These are phyloP conservation scores for Crocodylus rhombifer DNA, from an alignment of 2,797 vertebrate species.

Conservation along the genomic window DNA sequence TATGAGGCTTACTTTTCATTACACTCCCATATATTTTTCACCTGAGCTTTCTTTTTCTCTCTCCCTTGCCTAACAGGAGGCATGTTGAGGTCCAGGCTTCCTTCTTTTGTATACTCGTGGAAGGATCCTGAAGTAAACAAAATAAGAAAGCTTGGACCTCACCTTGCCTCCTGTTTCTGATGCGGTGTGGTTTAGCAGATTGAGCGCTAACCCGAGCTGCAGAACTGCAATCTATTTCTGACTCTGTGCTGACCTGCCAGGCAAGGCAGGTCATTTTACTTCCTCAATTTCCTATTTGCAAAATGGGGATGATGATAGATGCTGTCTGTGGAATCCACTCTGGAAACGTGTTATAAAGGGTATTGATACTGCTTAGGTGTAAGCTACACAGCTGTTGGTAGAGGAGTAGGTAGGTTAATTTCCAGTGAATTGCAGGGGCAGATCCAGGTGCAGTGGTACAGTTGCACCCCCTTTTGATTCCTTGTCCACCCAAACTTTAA, in stretches of 20 bases:
- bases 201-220: too few relatives aligned
- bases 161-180: background rate
- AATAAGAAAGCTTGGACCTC: background rate
- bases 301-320: background rate
- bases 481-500: too few relatives aligned
- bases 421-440: too few relatives aligned
- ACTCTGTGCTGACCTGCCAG: background rate
- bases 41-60: background rate
- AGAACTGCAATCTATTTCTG: background rate
- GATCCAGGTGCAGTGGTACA: too few relatives aligned
- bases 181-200: too few relatives aligned
- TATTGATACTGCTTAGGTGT: background rate
- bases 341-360: background rate
- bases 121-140: background rate
- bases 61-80: background rate
- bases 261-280: background rate
- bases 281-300: background rate
- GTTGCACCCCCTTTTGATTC: too few relatives aligned
- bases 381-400: background rate
- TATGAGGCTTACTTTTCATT: background rate
- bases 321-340: background rate
- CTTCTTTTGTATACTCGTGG: too few relatives aligned
- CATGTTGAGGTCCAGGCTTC: too few relatives aligned
- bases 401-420: too few relatives aligned
- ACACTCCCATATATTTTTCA: background rate